These are phyloP conservation scores for Tachina grossa DNA, from an alignment of 2,888 invertebrate genomes.

Conservation along the genomic window DNA sequence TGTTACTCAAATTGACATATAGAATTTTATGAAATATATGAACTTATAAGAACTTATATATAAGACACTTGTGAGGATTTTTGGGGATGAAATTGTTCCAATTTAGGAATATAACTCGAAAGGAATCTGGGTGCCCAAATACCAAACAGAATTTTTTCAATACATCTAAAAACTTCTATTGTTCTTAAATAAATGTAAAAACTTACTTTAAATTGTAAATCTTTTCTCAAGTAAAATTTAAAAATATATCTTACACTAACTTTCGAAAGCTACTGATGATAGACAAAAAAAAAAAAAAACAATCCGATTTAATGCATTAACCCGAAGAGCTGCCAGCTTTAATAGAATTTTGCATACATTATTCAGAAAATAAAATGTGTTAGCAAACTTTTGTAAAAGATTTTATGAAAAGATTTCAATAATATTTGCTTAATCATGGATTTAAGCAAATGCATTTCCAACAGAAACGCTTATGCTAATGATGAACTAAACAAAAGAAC, in stretches of 20 bases:
- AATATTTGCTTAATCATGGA: neutral
- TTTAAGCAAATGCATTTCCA: neutral
- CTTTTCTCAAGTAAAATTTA: neutral
- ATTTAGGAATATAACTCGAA: too few relatives aligned
- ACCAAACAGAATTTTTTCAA: too few relatives aligned
- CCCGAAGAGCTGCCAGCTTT: neutral
- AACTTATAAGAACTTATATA: too few relatives aligned
- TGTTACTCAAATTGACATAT: too few relatives aligned
- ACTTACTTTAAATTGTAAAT: too few relatives aligned
- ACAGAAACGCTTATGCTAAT: neutral
- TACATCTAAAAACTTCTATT: too few relatives aligned
- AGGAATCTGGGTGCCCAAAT: too few relatives aligned
- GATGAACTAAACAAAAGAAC: neutral
- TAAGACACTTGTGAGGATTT: too few relatives aligned
- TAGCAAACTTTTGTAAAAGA: conserved; percentile 12
- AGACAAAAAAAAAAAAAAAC: neutral
- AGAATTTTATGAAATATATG: too few relatives aligned
- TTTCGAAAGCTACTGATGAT: neutral
- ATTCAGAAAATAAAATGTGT: neutral
- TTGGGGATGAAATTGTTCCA: too few relatives aligned
- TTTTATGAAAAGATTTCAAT: conserved; percentile 11
- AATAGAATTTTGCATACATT: conserved; percentile 20
- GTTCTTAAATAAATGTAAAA: too few relatives aligned
- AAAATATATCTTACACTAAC: neutral
- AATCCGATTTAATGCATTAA: neutral